Evolutionary conservation across 2,797 vertebrate species (phyloP), one percentile per base, ranked within the genome.

Genomic region (Acanthopagrus latus): DNA sequence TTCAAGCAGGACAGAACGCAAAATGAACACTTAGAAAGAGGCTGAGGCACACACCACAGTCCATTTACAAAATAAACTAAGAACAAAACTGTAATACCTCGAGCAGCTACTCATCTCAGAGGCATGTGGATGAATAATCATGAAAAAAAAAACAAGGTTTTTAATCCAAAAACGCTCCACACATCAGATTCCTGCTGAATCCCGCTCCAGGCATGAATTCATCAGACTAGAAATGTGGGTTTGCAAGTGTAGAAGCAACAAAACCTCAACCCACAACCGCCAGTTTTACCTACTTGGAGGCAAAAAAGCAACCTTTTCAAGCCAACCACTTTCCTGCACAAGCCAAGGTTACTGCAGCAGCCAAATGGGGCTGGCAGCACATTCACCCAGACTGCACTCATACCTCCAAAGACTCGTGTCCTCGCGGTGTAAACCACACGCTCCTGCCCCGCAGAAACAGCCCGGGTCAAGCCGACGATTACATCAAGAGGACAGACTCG

Each of bases 311-410:
- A 16, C 25, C 3, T 64, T 64, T 48, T 72, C 66, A 63, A 27
- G 64, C 74, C 56, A 69, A 46, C 18, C 1, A 11, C 48, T 58
- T 11, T 51, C 58, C 18, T 41, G 27, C 41, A 82, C 23, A 41
- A 77, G 68, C 82, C 84, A 89, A 91, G 86, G 92, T 92, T 87
- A 86, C 0, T 50, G 41, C 46, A 58, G 70, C 67, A 65, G 80
- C 76, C 84, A 83, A 86, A 76, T n/a, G 60, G 64, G 64, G 38
- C 78, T 84, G 88, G 84, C 86, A 88, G 65, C 43, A 46, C 43
- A 25, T 63, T 50, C 3, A 3, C 62, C 74, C 66, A 41, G 78
- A 47, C 73, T 68, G 74, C 29, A 3, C 46, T 55, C 76, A 21
- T 52, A 78, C 59, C 80, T 75, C 78, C n/a, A 43, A 64, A 80